phyloP scores from a whole-genome alignment of 2,797 vertebrate genomes.

The Dendrocincla fuliginosa region DNA sequence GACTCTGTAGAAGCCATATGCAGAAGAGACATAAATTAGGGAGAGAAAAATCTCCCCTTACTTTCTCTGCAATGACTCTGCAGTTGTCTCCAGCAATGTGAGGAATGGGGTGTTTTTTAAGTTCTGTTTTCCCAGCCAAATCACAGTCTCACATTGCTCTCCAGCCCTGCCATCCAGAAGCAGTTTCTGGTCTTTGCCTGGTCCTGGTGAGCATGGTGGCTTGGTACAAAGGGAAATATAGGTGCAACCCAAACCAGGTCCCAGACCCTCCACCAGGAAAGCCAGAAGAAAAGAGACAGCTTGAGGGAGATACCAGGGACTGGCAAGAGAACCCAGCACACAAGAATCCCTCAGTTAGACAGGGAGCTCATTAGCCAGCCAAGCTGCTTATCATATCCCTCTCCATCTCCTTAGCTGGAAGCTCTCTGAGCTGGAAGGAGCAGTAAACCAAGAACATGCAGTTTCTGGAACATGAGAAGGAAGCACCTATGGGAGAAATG shows the following conservation, averaged over 20 bases:
- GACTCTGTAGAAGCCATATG: slow-evolving; percentile 53
- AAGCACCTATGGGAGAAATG: background rate
- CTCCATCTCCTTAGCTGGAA: background rate
- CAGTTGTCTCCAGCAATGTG: background rate
- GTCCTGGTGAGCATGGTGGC: rapidly evolving
- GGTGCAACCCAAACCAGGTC: background rate
- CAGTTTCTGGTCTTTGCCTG: background rate
- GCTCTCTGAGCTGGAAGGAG: background rate
- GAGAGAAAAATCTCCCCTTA: slow-evolving; percentile 48
- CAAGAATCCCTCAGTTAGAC: background rate
- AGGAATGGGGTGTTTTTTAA: background rate
- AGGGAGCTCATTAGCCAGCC: background rate
- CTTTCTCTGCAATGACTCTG: slow-evolving; percentile 13
- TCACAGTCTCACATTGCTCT: background rate
- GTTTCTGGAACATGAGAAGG: background rate
- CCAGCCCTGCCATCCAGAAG: background rate
- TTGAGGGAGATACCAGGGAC: background rate
- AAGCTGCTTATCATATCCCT: background rate
- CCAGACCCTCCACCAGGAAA: background rate
- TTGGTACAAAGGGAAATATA: background rate
- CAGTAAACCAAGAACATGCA: background rate
- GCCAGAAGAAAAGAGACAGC: background rate
- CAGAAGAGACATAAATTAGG: slow-evolving; percentile 55
- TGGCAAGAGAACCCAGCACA: background rate
- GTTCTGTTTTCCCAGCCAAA: background rate